Percentiles rank a stretch among this genome's conserved stretches.
Conservation (phyloP, 2,797 vertebrate genomes). For the Spinus olivaceus region DNA sequence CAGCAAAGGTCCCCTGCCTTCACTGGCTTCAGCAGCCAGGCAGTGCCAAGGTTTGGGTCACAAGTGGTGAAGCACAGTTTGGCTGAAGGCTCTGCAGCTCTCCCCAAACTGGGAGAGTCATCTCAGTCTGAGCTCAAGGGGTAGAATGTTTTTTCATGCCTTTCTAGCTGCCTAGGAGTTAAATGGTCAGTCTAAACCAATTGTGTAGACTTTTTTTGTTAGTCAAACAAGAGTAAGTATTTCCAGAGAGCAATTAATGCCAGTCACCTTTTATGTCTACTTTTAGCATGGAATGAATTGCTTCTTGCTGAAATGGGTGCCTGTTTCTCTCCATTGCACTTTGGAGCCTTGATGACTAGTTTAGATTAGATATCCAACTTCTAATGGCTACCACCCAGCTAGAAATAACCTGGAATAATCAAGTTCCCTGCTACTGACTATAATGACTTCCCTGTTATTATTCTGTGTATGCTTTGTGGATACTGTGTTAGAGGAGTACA, state of each 20-base stretch:
- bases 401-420: slow-evolving; percentile 8
- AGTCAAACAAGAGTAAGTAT: neutral
- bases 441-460: neutral
- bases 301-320: neutral
- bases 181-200: neutral
- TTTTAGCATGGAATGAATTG: neutral
- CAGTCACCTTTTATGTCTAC: neutral
- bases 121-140: neutral
- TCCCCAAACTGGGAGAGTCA: neutral
- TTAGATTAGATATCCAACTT: slow-evolving; percentile 10
- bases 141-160: neutral
- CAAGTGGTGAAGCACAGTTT: fast-evolving
- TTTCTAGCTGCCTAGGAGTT: neutral
- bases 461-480: neutral
- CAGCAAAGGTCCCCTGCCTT: neutral
- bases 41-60: neutral
- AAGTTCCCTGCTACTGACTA: neutral
- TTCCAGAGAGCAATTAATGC: slow-evolving; percentile 21
- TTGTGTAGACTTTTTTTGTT: neutral
- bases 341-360: slow-evolving; percentile 17
- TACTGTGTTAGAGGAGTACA: neutral
- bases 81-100: neutral
- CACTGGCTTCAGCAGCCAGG: neutral
- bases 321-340: neutral
- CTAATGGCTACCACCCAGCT: neutral